Evolutionary conservation across 1,140 invertebrate species (phyloP), one percentile per base, ranked within the genome.

Genomic region (Phymastichus coffea): DNA sequence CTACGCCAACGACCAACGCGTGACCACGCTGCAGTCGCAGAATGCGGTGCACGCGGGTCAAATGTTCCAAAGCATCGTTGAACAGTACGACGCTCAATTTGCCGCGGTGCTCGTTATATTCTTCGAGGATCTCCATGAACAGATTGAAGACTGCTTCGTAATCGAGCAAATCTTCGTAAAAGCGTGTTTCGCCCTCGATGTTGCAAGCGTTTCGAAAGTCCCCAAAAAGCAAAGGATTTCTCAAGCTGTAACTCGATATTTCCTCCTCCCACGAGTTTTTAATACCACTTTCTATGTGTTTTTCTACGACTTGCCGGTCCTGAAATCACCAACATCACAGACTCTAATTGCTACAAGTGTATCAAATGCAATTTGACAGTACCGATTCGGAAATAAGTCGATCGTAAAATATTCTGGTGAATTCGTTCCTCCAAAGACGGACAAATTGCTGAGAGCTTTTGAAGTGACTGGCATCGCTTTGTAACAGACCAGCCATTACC

Each of bases 381-480:
- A 82, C 90, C 46, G 85, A 77, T n/a, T 82, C 77, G 63, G 78
- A 87, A 60, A 93, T 93, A 3, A 97, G 83, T 35, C 94, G 80
- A 80, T 97, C 94, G 71, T 87, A 92, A 38, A 96, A 89, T 12
- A 95, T 89, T 58, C 94, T 72, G 0, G 83, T 83, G 72, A 93
- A 91, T 75, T 97, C 94, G 73, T 96, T 95, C 64, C 92, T 83
- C 94, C 94, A 96, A 1, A 93, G 86, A 19, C 93, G 81, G 2
- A 94, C 75, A 10, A 96, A 85, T 35, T 90, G 86, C n/a, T 87
- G 83, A 9, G 82, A 71, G 28, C 80, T 82, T n/a, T 81, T 80
- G 73, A 88, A 91, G 64, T 84, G 83, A 26, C 79, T 77, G 0
- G 89, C 85, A 43, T 86, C 82, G 20, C 89, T 92, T 51, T 92